phyloP scores from a whole-genome alignment of 2,113 vertebrate species.

The Porphyrio hochstetteri region DNA sequence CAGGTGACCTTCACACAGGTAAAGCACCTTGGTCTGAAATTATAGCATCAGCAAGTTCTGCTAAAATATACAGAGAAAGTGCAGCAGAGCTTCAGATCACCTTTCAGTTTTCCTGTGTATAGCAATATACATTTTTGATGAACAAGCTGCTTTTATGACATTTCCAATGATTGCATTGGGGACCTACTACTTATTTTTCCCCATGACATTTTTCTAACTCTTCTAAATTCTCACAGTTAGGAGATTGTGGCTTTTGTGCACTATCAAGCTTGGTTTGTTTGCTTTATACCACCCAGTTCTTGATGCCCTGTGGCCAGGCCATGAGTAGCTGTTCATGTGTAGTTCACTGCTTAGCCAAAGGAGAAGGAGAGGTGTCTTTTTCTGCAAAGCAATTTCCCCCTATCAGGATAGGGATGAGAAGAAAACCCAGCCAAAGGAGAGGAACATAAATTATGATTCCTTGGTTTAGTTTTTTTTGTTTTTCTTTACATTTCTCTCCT shows the following conservation, averaged over 20 bases:
- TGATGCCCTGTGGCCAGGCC: fast-evolving
- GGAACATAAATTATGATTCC: background rate
- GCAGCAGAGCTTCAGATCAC: background rate
- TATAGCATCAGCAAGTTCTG: background rate
- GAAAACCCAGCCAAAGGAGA: background rate
- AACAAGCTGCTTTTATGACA: background rate
- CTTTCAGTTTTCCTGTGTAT: background rate
- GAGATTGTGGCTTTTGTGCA: background rate
- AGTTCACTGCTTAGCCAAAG: background rate
- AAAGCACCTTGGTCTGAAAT: background rate
- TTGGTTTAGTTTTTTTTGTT: background rate
- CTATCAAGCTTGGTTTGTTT: background rate
- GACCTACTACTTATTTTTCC: too few species aligned
- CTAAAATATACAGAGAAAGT: background rate
- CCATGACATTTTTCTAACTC: background rate
- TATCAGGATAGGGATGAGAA: background rate
- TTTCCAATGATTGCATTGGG: background rate
- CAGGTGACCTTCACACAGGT: background rate
- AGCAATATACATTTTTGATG: background rate
- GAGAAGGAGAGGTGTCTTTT: background rate
- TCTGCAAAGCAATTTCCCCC: background rate
- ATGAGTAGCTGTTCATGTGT: background rate
- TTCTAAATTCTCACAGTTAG: background rate
- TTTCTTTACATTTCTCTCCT: background rate
- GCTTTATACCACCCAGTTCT: background rate